A percentile compares a stretch with the other conserved stretches of the same genome.
These are phyloP conservation scores for Mixornis gularis DNA, from an alignment of 2,113 vertebrate species.

Conservation along the genomic window DNA sequence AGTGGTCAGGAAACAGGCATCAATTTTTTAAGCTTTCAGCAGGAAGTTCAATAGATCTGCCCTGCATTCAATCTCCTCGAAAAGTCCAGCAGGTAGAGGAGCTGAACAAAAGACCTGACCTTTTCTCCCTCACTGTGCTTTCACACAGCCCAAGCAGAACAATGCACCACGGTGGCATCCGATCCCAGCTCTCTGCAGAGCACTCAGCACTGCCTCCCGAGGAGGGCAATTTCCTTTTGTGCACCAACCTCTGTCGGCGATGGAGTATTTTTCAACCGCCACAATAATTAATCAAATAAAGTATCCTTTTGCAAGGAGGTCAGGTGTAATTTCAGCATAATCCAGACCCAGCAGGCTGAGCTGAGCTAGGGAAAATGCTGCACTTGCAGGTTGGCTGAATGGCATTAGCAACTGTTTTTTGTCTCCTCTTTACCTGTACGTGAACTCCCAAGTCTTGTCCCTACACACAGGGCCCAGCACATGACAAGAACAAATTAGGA, in stretches of 20 bases:
- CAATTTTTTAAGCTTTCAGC: slow-evolving; percentile 47
- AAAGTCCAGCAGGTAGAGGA: neutral
- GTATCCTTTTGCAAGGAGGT: slow-evolving; percentile 8
- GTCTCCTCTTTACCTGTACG: neutral
- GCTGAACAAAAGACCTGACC: slow-evolving; percentile 29
- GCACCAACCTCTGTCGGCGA: neutral
- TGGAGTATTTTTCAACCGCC: neutral
- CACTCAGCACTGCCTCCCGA: neutral
- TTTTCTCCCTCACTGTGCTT: neutral
- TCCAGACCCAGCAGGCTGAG: neutral
- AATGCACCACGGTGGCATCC: neutral
- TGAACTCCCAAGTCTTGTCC: neutral
- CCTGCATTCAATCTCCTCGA: neutral
- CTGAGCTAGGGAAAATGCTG: neutral
- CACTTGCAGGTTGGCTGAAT: neutral
- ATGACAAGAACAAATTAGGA: neutral
- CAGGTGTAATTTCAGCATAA: slow-evolving; percentile 52
- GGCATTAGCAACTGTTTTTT: neutral
- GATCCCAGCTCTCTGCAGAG: neutral
- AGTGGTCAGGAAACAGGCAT: neutral
- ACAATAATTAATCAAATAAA: slow-evolving; percentile 43
- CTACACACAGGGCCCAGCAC: neutral
- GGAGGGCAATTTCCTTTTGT: slow-evolving; percentile 33
- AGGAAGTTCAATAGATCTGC: slow-evolving; percentile 33
- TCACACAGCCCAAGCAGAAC: neutral